These are phyloP conservation scores for Forbesichthys agassizii DNA, from an alignment of 2,113 vertebrate species.

Conservation along the genomic window DNA sequence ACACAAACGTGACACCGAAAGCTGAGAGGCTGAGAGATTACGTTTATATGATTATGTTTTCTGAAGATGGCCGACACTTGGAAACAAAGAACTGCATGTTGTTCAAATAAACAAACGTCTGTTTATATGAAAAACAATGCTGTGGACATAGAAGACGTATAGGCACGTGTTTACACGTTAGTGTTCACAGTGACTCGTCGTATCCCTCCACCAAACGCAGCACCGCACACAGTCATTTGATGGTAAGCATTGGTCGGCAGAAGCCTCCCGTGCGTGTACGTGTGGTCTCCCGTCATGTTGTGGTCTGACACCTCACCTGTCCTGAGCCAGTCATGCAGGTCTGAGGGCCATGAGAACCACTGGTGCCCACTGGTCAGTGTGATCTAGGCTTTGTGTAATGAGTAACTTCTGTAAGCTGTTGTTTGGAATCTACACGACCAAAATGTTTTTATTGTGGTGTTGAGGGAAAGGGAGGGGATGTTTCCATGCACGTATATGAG, in stretches of 20 bases:
- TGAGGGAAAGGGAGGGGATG: conserved; percentile 8
- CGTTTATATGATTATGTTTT: conserved; percentile 1
- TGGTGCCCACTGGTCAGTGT: conserved; percentile 29
- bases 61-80: neutral
- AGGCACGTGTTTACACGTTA: conserved; percentile 10
- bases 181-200: neutral
- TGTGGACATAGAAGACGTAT: neutral
- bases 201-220: conserved; percentile 39
- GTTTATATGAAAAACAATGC: too few relatives aligned
- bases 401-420: conserved; percentile 43
- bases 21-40: conserved; percentile 13
- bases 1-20: conserved; percentile 32
- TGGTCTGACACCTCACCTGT: conserved; percentile 60
- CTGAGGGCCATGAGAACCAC: neutral
- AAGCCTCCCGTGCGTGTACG: conserved; percentile 56
- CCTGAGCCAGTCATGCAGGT: conserved; percentile 54
- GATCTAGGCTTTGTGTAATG: conserved; percentile 27
- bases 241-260: conserved; percentile 56
- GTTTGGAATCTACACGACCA: conserved; percentile 28
- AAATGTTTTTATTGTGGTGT: conserved; percentile 57
- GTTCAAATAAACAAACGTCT: too few relatives aligned
- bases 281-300: conserved; percentile 66
- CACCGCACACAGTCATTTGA: conserved; percentile 64
- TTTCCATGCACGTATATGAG: conserved; percentile 15
- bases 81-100: neutral